These are phyloP conservation scores for Ispidina picta DNA, from an alignment of 2,797 vertebrate species.

Conservation along the genomic window DNA sequence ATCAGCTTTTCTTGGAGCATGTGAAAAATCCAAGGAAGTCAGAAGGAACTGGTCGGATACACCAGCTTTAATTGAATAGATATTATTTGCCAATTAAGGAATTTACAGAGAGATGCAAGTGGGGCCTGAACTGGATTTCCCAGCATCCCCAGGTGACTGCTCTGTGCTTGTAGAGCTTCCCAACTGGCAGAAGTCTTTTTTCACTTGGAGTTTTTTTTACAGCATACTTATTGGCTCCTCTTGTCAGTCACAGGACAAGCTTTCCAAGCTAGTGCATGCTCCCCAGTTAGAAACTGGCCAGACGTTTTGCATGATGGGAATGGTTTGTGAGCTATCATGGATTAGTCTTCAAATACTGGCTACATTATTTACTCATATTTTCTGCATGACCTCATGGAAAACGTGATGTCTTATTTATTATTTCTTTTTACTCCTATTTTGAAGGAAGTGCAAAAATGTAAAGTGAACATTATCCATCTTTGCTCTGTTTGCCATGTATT, in stretches of 20 bases:
- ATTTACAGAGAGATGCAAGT: not conserved
- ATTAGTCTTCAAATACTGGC: not conserved
- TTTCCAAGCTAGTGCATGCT: not conserved
- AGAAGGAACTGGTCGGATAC: not conserved
- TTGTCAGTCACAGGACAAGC: not conserved
- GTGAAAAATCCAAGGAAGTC: slow-evolving; percentile 4
- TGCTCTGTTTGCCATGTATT: not conserved
- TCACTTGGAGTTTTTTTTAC: not conserved
- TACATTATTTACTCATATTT: not conserved
- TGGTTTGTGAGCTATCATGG: not conserved
- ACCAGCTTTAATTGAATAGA: not conserved
- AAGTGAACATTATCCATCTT: not conserved
- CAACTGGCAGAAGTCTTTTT: not conserved
- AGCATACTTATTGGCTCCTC: not conserved
- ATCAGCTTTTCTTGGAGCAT: not conserved
- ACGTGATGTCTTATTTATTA: not conserved
- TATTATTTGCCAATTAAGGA: slow-evolving; percentile 4
- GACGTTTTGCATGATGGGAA: not conserved
- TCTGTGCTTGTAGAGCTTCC: not conserved
- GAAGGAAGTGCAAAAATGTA: not conserved
- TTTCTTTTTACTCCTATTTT: not conserved
- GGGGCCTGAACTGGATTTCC: slow-evolving; percentile 16
- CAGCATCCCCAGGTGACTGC: not conserved
- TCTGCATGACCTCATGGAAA: not conserved
- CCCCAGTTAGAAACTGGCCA: not conserved